A percentile compares a stretch with the other conserved stretches of the same genome.
phyloP scores from a whole-genome alignment of 2,113 vertebrate genomes.

The Oncorhynchus mykiss region DNA sequence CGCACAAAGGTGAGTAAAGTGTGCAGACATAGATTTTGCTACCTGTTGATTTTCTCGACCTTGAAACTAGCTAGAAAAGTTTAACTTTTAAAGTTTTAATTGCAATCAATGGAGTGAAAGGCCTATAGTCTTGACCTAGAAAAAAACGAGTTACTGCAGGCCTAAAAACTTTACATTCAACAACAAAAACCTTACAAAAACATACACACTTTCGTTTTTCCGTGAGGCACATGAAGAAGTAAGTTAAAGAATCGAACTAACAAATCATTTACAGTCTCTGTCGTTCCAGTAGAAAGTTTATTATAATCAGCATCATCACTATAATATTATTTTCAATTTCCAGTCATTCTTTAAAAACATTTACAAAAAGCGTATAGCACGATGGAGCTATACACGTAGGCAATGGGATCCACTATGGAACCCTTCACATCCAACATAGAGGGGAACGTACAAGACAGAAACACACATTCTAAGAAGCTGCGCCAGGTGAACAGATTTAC shows the following conservation, averaged over 20 bases:
- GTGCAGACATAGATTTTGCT: conserved; percentile 49
- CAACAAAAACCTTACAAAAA: neutral
- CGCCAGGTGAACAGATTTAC: conserved; percentile 77
- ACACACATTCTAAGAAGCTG: conserved; percentile 82
- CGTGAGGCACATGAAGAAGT: neutral
- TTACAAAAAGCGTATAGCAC: conserved; percentile 82
- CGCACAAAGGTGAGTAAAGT: conserved; percentile 85
- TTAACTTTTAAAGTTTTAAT: neutral
- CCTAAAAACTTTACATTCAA: too few species aligned
- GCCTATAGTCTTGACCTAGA: neutral
- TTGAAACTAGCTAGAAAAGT: neutral
- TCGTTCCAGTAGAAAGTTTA: conserved; percentile 97
- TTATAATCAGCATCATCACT: conserved; percentile 66
- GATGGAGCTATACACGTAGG: conserved; percentile 87
- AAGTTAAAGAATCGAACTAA: neutral
- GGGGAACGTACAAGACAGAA: conserved; percentile 69
- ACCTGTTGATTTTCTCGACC: conserved; percentile 65
- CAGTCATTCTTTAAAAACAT: conserved; percentile 90
- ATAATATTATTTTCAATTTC: conserved; percentile 81
- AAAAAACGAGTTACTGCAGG: too few species aligned
- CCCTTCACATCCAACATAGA: conserved; percentile 72
- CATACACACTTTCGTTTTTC: neutral
- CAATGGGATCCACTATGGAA: conserved; percentile 81
- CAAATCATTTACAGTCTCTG: conserved; percentile 33
- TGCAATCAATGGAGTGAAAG: neutral